phyloP scores from a whole-genome alignment of 23 tunicate species.

The Oikopleura albicans region DNA sequence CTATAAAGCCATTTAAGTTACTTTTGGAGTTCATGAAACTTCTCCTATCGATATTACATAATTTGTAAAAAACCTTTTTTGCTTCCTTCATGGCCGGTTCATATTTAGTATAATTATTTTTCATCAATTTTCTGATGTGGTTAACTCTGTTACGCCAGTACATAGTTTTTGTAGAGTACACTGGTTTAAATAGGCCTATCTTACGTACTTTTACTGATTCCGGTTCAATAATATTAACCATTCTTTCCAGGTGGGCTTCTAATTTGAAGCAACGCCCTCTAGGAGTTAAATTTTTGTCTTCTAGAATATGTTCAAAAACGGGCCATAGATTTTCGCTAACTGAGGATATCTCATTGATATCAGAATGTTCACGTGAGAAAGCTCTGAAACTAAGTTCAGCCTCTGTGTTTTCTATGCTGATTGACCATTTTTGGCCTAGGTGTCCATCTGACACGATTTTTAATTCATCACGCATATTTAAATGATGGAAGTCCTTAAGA shows the following conservation, averaged over 20 bases:
- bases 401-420: background rate
- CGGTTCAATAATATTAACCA: background rate
- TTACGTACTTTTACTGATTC: background rate
- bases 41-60: background rate
- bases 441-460: background rate
- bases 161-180: background rate
- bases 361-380: background rate
- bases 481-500: background rate
- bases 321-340: background rate
- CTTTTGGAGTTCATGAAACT: background rate
- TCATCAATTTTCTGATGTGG: no score
- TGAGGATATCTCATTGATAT: background rate
- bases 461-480: background rate
- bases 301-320: background rate
- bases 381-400: background rate
- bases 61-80: background rate
- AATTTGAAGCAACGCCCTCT: background rate
- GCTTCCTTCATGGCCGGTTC: background rate
- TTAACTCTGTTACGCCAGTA: no score
- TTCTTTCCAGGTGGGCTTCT: background rate
- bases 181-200: background rate
- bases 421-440: background rate
- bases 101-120: background rate
- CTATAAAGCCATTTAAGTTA: background rate
- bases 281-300: background rate